phyloP scores from a whole-genome alignment of 2,888 invertebrate genomes.

The Dolichopus griseipennis region DNA sequence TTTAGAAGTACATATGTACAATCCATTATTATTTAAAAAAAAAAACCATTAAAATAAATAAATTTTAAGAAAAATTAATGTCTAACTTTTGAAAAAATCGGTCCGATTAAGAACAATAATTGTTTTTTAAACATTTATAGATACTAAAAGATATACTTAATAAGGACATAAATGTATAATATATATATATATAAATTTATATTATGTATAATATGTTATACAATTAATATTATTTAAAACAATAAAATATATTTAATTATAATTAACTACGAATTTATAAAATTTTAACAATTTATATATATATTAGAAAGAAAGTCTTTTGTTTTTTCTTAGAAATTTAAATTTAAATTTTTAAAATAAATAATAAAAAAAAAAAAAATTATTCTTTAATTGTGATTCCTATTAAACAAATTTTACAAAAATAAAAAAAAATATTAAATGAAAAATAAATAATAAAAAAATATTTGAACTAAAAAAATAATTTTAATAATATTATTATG shows the following conservation, averaged over 20 bases:
- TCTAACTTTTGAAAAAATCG: too few species aligned
- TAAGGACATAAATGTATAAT: neutral
- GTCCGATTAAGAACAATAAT: neutral
- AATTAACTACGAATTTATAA: neutral
- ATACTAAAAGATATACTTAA: neutral
- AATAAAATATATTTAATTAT: neutral
- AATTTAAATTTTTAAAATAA: neutral
- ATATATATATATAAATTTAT: neutral
- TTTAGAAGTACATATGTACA: too few species aligned
- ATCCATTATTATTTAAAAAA: neutral
- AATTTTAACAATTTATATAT: neutral
- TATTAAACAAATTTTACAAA: neutral
- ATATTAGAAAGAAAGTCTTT: too few species aligned
- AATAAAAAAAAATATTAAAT: too few species aligned
- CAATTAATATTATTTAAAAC: neutral
- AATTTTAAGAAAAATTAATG: too few species aligned
- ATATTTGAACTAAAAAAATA: neutral
- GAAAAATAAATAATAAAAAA: too few species aligned
- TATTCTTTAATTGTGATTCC: constrained; percentile 4
- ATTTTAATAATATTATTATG: too few species aligned
- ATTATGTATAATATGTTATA: neutral
- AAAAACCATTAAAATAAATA: neutral
- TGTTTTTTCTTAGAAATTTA: too few species aligned
- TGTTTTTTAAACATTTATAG: neutral
- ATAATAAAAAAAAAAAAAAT: too few species aligned